A percentile compares a stretch with the other conserved stretches of the same genome.
Conservation (phyloP, 2,797 vertebrate species). For the Pseudochaenichthys georgianus region DNA sequence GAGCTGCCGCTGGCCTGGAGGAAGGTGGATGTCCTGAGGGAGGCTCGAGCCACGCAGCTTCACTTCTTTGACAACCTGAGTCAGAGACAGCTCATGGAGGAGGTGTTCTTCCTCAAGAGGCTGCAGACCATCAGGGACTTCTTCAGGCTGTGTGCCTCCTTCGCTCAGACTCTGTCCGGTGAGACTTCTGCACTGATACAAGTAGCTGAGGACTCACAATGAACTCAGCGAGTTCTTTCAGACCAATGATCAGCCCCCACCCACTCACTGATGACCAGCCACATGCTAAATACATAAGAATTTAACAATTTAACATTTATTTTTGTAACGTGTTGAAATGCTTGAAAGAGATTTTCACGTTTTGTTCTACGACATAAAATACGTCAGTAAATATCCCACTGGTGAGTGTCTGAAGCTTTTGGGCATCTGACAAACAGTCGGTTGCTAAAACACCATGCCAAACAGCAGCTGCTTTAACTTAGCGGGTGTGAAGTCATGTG, state of each 20-base stretch:
- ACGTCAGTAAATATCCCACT: too few relatives aligned
- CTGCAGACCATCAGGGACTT: constrained; percentile 97
- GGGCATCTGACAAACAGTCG: too few relatives aligned
- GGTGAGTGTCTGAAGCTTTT: too few relatives aligned
- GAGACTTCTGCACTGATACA: constrained; percentile 44
- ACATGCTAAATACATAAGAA: background rate
- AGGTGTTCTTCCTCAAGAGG: constrained; percentile 97
- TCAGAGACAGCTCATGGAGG: constrained; percentile 93
- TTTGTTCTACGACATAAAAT: too few relatives aligned
- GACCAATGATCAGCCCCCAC: background rate
- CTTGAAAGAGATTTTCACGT: too few relatives aligned
- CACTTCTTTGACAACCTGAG: constrained; percentile 92
- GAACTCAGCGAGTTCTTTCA: background rate
- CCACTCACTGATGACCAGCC: background rate
- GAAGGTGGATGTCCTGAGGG: constrained; percentile 95
- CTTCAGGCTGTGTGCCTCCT: constrained; percentile 94
- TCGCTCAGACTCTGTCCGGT: constrained; percentile 96
- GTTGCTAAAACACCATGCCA: too few relatives aligned
- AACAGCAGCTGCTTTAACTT: too few relatives aligned
- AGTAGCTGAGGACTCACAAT: background rate
- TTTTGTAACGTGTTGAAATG: too few relatives aligned
- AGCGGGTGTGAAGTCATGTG: too few relatives aligned
- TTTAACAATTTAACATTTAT: too few relatives aligned
- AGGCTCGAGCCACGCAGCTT: constrained; percentile 92
- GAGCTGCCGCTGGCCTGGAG: constrained; percentile 95